phyloP scores from a whole-genome alignment of 2,888 invertebrate species.

The Meghimatium bilineatum region DNA sequence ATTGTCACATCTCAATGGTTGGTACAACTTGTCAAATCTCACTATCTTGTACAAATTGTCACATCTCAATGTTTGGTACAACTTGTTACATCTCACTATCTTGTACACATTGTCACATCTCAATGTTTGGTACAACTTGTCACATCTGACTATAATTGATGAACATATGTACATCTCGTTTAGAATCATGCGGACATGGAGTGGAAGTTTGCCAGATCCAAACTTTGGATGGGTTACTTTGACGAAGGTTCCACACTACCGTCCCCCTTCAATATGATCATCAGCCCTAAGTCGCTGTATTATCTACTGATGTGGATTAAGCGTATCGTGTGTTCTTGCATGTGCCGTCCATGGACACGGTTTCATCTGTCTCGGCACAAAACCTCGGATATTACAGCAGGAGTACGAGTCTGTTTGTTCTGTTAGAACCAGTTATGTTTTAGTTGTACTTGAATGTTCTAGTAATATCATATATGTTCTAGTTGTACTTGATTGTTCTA shows the following conservation, averaged over 20 bases:
- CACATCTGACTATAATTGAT: no score
- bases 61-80: no score
- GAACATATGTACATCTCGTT: no score
- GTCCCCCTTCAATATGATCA: constrained; percentile 80
- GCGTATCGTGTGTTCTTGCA: not conserved
- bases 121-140: no score
- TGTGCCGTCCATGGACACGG: not conserved
- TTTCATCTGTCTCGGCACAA: constrained; percentile 50
- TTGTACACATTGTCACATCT: no score
- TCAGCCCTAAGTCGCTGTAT: constrained; percentile 79
- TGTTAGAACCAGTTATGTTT: not conserved
- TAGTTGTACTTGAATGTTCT: not conserved
- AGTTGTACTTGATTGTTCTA: no score
- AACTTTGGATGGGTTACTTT: constrained; percentile 81
- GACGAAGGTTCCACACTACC: constrained; percentile 80
- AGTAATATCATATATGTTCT: not conserved
- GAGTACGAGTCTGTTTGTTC: constrained; percentile 54
- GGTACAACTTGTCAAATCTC: no score
- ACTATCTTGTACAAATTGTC: no score
- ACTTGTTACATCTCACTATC: no score
- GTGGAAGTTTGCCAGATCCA: constrained; percentile 81
- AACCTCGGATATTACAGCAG: constrained; percentile 62
- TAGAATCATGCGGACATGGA: constrained; percentile 81
- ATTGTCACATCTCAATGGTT: no score
- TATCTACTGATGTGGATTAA: constrained; percentile 54